Percentiles rank a stretch among this genome's conserved stretches.
phyloP scores from a whole-genome alignment of 2,888 invertebrate genomes.

The Ellobium chinense region DNA sequence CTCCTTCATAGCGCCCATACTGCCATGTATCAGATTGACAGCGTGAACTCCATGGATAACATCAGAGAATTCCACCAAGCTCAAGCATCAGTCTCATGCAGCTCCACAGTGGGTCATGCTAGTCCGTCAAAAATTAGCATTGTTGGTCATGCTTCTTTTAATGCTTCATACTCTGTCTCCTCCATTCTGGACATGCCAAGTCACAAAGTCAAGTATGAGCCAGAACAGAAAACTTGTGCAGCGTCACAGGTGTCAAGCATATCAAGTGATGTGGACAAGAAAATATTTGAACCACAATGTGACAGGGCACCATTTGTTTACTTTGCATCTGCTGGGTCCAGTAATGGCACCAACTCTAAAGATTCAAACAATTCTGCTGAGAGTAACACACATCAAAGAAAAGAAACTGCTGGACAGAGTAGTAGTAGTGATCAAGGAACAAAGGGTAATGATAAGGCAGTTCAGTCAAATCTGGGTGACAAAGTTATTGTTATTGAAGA shows the following conservation, averaged over 20 bases:
- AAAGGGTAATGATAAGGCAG: not conserved
- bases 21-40: constrained; percentile 37
- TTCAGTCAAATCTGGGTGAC: not conserved
- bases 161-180: constrained; percentile 28
- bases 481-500: constrained; percentile 43
- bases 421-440: not conserved
- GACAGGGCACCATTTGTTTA: not conserved
- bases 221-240: constrained; percentile 13
- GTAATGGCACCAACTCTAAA: not conserved
- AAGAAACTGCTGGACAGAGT: not conserved
- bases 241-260: not conserved
- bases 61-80: constrained; percentile 25
- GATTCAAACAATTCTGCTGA: not conserved
- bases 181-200: constrained; percentile 37
- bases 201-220: constrained; percentile 37
- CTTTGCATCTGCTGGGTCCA: not conserved
- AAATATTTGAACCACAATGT: not conserved
- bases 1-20: constrained; percentile 44
- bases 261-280: not conserved
- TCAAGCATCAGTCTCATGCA: not conserved
- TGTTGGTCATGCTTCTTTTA: constrained; percentile 27
- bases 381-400: not conserved
- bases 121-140: constrained; percentile 27
- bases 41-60: not conserved
- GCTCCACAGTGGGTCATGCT: not conserved